A percentile compares a stretch with the other conserved stretches of the same genome.
These are phyloP conservation scores for Prunella himalayana DNA, from an alignment of 2,113 vertebrate genomes.

Conservation along the genomic window DNA sequence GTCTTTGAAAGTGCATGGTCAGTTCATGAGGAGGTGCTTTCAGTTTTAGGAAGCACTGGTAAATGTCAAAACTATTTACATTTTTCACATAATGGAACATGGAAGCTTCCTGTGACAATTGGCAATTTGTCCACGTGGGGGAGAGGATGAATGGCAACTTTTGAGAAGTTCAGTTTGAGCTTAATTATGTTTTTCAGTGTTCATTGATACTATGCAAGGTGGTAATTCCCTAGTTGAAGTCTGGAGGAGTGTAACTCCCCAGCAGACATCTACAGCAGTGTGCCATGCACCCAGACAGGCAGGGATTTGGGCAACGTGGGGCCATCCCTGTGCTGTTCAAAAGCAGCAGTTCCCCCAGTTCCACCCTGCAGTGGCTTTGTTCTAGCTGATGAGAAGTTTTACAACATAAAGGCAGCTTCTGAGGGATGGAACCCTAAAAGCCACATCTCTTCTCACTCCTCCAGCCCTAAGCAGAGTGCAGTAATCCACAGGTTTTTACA, in stretches of 20 bases:
- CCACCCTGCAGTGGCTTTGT: not conserved
- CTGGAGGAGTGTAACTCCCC: not conserved
- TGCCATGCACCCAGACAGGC: not conserved
- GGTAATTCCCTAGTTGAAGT: not conserved
- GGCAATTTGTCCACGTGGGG: not conserved
- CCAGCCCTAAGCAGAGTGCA: not conserved
- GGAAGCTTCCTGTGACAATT: not conserved
- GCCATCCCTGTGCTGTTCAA: not conserved
- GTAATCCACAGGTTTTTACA: not conserved
- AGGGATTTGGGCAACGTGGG: not conserved
- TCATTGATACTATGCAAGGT: not conserved
- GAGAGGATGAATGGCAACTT: not conserved
- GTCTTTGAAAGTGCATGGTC: not conserved
- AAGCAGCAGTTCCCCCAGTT: not conserved
- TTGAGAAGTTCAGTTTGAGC: not conserved
- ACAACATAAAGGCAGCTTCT: not conserved
- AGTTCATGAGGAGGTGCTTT: not conserved
- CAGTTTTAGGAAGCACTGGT: not conserved
- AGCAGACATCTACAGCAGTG: not conserved
- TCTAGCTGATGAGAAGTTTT: not conserved
- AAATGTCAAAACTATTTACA: not conserved
- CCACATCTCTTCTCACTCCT: not conserved
- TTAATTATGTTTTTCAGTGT: not conserved
- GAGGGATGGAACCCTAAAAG: not conserved
- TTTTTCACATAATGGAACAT: not conserved